Evolutionary conservation across 2,888 invertebrate species (phyloP), one percentile per base, ranked within the genome.

Genomic region (Cartodere bifasciata): DNA sequence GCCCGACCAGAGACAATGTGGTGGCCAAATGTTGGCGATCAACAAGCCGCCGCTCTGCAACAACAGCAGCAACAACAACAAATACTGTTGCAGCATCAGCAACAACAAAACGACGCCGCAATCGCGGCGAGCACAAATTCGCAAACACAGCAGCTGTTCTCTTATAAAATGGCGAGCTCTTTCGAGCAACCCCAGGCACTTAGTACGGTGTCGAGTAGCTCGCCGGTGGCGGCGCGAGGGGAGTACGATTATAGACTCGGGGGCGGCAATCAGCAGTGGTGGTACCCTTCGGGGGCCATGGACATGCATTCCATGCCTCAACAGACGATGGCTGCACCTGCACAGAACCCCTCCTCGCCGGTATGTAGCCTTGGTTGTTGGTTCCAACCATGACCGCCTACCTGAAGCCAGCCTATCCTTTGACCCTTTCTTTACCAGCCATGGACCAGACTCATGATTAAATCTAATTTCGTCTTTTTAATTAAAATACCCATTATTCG

Each of bases 101-200:
- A 54, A 37, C 65, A 65, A 48, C 60, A 55, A 39, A 54, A 55
- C 42, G 50, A 60, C 46, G 63, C 66, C 48, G 60, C 61, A 44
- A 63, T 63, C 31, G 67, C 67, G 37, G 69, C 65, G 41, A 67
- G 69, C 44, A 67, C 70, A 27, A 64, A 68, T 39, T 67, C 65
- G 40, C 67, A 67, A 40, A 65, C 65, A 29, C 68, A 70, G 45
- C 82, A 82, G 61, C 67, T 83, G 47, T 84, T 83, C 58, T 76
- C 78, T 40, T 85, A 85, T 61, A 85, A 84, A 70, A 83, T 85
- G 82, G 77, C 82, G 51, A 77, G 79, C 58, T 80, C 79, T 58
- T 83, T 84, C 68, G 73, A 81, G 50, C 74, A 72, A 59, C 71
- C 74, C 49, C 65, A 69, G 63, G 75, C 71, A 61, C 75, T 70